A percentile compares a stretch with the other conserved stretches of the same genome.
Conservation (phyloP, 2,888 invertebrate species). For the Phania funesta region DNA sequence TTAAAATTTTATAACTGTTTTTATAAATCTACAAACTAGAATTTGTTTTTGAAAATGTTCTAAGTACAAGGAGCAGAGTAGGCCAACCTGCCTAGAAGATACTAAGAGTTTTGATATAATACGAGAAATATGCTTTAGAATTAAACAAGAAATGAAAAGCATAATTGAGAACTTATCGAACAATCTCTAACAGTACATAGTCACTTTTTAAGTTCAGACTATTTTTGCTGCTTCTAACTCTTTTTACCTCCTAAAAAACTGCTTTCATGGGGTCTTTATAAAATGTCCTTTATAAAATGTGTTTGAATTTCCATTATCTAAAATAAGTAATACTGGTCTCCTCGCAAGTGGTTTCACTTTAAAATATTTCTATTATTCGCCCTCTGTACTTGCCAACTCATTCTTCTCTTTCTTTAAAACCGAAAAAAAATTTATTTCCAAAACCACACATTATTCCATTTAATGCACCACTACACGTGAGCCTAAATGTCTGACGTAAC, state of each 20-base stretch:
- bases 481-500: constrained; percentile 61
- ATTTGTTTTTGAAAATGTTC: neutral
- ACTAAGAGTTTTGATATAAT: too few relatives aligned
- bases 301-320: too few relatives aligned
- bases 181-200: too few relatives aligned
- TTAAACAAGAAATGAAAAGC: too few relatives aligned
- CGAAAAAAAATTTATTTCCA: neutral
- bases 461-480: constrained; percentile 61
- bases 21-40: constrained; percentile 27
- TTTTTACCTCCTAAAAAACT: too few relatives aligned
- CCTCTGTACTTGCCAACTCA: neutral
- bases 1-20: constrained; percentile 39
- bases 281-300: too few relatives aligned
- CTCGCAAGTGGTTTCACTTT: neutral
- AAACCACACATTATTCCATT: constrained; percentile 46
- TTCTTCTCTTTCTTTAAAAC: neutral
- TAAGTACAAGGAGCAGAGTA: neutral
- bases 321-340: too few relatives aligned
- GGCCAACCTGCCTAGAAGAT: neutral
- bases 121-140: too few relatives aligned
- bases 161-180: too few relatives aligned
- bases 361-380: neutral
- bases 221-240: too few relatives aligned
- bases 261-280: too few relatives aligned
- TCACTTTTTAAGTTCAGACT: too few relatives aligned